Percentiles rank a stretch among this genome's conserved stretches.
Conservation (phyloP, 2,113 vertebrate species). For the Capreolus pygargus region DNA sequence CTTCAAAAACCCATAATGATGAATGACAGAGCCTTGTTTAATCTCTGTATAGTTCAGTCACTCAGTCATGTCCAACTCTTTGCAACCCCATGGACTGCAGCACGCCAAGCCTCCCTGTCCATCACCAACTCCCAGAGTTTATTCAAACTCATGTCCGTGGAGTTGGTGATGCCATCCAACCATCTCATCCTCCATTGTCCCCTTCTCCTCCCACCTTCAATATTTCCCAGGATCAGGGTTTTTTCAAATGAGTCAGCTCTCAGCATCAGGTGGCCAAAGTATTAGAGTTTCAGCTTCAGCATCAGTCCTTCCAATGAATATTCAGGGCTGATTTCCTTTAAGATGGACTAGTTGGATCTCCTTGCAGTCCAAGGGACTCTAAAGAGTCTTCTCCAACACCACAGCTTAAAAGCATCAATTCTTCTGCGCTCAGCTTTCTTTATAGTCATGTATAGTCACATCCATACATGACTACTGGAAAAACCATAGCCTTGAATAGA, state of each 20-base stretch:
- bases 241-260: neutral
- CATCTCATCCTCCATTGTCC: neutral
- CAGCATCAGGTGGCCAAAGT: neutral
- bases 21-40: constrained; percentile 5
- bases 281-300: neutral
- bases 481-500: neutral
- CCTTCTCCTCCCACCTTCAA: neutral
- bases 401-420: neutral
- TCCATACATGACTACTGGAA: neutral
- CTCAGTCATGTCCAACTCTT: neutral
- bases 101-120: neutral
- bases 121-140: neutral
- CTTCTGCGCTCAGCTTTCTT: neutral
- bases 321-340: neutral
- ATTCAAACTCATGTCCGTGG: neutral
- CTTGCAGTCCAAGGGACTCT: neutral
- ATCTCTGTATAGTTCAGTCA: neutral
- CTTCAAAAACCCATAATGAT: neutral
- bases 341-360: neutral
- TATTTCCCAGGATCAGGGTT: neutral
- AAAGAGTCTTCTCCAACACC: neutral
- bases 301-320: neutral
- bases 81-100: neutral
- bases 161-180: neutral
- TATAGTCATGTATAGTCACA: neutral